Base-by-base conservation (phyloP, 2,888 invertebrate species). In the Chrysolina haemoptera region DNA sequence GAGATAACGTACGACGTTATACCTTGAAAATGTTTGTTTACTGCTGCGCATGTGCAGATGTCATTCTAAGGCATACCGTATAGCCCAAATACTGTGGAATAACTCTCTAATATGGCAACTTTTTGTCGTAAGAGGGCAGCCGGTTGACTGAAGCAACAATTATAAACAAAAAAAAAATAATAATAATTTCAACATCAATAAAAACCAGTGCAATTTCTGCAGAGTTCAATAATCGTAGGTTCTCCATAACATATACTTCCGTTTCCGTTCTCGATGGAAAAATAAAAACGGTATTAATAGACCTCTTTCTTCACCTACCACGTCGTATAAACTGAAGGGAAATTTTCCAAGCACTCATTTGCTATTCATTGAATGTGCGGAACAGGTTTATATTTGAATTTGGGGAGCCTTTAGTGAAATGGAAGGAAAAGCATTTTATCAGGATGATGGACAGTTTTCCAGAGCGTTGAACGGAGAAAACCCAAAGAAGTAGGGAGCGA, bases 341-440 rank as follows among this genome's bases (percentile, higher is more conserved):
- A 63, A 69, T 63, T 73, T 73, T 70, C 66, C 73, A 27, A 68
- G 62, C 65, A 20, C 70, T 74, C 74, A 74, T 74, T 74, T 74
- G 68, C 67, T 74, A 74, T 74, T 74, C 70, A 74, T 74, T 74
- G 74, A 70, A 74, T 70, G 70, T 67, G 67, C 59, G 68, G 67
- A 46, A 62, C 63, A 74, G 70, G 70, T 70, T 70, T 70, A 66
- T 73, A 74, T 74, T 62, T 69, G 73, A 62, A 67, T 70, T 70
- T 67, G 50, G 55, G 53, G 67, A 68, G 67, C 70, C 66, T 70
- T 70, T 62, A 63, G 67, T 63, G 64, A 62, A 46, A 68, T 22
- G 62, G 20, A 20, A 66, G 66, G 71, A 62, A 71, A 71, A 67
- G 41, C 35, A 70, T 63, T 74, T 70, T 55, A 68, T 74, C 71